Evolutionary conservation across 37 sponge, comb jelly and placozoan species (phyloP), one percentile per base, ranked within the genome.

Genomic region (Beroe ovata): DNA sequence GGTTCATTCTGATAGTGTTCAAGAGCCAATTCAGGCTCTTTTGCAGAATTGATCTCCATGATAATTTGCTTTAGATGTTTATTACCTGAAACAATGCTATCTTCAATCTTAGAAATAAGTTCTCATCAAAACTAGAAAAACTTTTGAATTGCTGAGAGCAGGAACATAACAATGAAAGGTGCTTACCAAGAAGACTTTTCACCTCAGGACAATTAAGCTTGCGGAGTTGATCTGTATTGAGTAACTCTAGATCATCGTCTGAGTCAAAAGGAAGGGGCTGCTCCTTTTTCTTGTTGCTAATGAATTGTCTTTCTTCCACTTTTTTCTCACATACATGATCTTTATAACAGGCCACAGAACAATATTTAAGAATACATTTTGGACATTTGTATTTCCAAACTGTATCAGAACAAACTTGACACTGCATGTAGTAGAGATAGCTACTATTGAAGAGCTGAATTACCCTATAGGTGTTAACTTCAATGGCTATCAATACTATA

Each of bases 361-460:
- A 77, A 42, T 77, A 77, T 42, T 54, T 77, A 23, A 40, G 39
- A 23, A 42, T 14, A 25, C 84, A 77, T 40, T 77, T 38, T 6
- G 84, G 84, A 40, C 84, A 77, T 39, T 42, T 39, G 22, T 77
- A 77, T 42, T 77, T 77, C 54, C 54, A 42, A 14, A 33, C 47
- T 36, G 41, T 4, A 21, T 77, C 33, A 21, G 2, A 1, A 42
- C 84, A 77, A 6, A 77, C 84, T 42, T 77, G 25, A 41, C 84
- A 77, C 84, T n/a, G n/a, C n/a, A n/a, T n/a, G n/a, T n/a, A n/a
- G n/a, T n/a, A n/a, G n/a, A n/a, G n/a, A n/a, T n/a, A n/a, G n/a
- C n/a, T n/a, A n/a, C n/a, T n/a, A n/a, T n/a, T n/a, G n/a, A n/a
- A n/a, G n/a, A n/a, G n/a, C n/a, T n/a, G n/a, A n/a, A n/a, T n/a